phyloP scores from a whole-genome alignment of 2,797 vertebrate species.

The Lepus townsendii region DNA sequence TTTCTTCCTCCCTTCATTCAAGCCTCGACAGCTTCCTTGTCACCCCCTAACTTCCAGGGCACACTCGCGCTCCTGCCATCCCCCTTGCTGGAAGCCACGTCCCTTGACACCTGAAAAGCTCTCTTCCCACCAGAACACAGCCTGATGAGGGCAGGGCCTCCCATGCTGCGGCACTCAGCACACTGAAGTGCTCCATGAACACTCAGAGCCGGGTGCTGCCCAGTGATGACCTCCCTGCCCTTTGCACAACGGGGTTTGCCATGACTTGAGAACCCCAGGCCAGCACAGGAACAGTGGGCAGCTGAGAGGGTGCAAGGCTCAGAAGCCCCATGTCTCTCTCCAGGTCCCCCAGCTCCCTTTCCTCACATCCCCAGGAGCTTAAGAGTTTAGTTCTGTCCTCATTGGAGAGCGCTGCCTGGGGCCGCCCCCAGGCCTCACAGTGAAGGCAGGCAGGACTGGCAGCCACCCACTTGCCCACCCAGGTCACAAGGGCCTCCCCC shows the following conservation, averaged over 20 bases:
- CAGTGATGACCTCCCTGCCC: not conserved
- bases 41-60: not conserved
- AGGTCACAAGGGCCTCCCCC: not conserved
- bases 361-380: not conserved
- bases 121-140: slow-evolving; percentile 10
- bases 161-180: not conserved
- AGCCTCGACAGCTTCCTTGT: not conserved
- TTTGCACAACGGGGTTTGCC: not conserved
- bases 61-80: not conserved
- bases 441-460: not conserved
- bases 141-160: not conserved
- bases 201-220: not conserved
- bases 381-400: not conserved
- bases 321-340: not conserved
- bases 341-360: not conserved
- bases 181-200: not conserved
- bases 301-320: not conserved
- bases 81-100: not conserved
- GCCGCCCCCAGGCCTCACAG: not conserved
- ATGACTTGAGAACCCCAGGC: not conserved
- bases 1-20: not conserved
- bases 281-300: not conserved
- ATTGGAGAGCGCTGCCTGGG: not conserved
- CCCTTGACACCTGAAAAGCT: not conserved
- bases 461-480: not conserved